Conservation (phyloP, 2,797 vertebrate species). For the Pipistrellus nathusii region DNA sequence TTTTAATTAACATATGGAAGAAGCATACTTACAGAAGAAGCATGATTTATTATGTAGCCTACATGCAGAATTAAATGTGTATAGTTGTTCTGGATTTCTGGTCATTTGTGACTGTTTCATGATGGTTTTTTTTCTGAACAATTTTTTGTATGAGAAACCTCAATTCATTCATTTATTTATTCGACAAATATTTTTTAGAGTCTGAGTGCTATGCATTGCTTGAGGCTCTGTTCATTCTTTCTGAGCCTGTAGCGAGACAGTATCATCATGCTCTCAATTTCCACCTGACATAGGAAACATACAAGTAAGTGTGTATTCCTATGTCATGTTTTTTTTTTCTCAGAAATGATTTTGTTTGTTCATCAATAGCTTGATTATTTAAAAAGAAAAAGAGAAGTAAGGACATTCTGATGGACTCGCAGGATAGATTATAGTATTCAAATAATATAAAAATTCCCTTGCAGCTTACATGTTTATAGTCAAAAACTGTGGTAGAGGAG, state of each 20-base stretch:
- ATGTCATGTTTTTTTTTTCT: neutral
- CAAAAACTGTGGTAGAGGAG: slow-evolving; percentile 88
- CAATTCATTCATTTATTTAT: slow-evolving; percentile 10
- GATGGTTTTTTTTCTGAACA: neutral
- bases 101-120: slow-evolving; percentile 6
- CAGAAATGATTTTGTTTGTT: neutral
- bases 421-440: neutral
- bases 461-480: slow-evolving; percentile 86
- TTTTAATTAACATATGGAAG: neutral
- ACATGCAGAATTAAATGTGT: neutral
- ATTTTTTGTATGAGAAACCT: neutral
- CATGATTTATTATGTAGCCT: neutral
- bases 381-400: slow-evolving; percentile 18
- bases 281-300: neutral
- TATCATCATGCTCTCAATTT: neutral
- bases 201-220: neutral
- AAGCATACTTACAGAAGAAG: neutral
- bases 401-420: neutral
- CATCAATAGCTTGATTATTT: slow-evolving; percentile 1
- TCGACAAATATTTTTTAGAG: neutral
- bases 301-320: neutral
- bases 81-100: neutral
- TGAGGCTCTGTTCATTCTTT: neutral
- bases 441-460: neutral
- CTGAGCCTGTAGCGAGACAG: neutral